Evolutionary conservation across 2,113 vertebrate genomes (phyloP).

Genomic region (Campylorhamphus procurvoides): DNA sequence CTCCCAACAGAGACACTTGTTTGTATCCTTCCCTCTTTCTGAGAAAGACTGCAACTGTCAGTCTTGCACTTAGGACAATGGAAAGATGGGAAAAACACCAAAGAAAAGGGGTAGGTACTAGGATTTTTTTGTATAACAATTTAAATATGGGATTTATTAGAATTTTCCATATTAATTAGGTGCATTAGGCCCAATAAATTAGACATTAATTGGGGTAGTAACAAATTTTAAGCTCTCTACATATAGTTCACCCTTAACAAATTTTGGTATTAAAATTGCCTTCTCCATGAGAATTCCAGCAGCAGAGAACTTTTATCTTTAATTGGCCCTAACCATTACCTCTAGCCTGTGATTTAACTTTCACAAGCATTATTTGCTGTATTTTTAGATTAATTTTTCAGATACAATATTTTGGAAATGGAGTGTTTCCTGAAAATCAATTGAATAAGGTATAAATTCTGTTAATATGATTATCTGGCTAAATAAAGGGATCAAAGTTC

Average conservation of each 20-base stretch:
- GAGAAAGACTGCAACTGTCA: not conserved
- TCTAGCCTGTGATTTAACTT: not conserved
- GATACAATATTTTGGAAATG: not conserved
- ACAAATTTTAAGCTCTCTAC: not conserved
- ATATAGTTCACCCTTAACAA: not conserved
- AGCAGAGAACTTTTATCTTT: not conserved
- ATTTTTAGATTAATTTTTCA: not conserved
- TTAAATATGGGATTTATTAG: not conserved
- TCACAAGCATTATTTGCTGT: not conserved
- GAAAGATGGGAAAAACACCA: not conserved
- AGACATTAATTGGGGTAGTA: not conserved
- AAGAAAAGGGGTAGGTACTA: not conserved
- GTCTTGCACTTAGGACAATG: not conserved
- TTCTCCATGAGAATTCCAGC: not conserved
- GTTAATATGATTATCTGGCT: not conserved
- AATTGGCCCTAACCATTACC: not conserved
- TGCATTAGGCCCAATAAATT: not conserved
- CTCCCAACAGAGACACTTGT: not conserved
- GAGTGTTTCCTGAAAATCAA: slow-evolving; percentile 4
- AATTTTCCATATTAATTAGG: not conserved
- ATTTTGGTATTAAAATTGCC: not conserved
- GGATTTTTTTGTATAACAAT: not conserved
- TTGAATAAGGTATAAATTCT: not conserved
- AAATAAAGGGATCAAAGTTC: not conserved
- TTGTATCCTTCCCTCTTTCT: not conserved